Evolutionary conservation across 2,113 vertebrate species (phyloP), one percentile per base, ranked within the genome.

Genomic region (Sylvia atricapilla): DNA sequence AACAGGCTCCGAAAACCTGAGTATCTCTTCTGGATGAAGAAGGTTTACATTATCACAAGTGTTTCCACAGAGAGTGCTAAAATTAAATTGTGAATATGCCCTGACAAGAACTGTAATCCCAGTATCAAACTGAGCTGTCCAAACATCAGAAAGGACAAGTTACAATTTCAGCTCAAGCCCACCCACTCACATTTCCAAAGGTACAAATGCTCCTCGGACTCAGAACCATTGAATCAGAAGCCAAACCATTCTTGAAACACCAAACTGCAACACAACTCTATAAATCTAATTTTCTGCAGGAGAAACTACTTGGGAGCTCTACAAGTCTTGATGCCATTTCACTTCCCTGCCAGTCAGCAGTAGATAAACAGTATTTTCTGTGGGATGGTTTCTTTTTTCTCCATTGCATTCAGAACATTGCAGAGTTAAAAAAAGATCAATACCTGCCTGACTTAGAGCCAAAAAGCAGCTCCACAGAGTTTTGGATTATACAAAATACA

Each of bases 321-420:
- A 33, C 12, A 59, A 60, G 25, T 35, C 33, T 25, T 37, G 7
- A 58, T 25, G 55, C n/a, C 13, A 2, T 19, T 56, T 15, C 8
- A 2, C 25, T 39, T 35, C 30, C 28, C 6, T 2, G 6, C 21
- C 50, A 50, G 24, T 11, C 59, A 50, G 23, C 33, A 1, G 14
- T 0, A 55, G 35, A 58, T 23, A 24, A 81, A 37, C 43, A 43
- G 10, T 0, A 0, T 53, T 82, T 67, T 24, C 37, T 56, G 5
- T 4, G 43, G 28, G n/a, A 27, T 20, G 16, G 14, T 67, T 63
- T 64, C 20, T 59, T 52, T 28, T 11, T 44, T 33, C 27, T 69
- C 46, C 27, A 15, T 23, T 46, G 47, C 27, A 62, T 53, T 60
- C 3, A 5, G 2, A 53, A 53, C 18, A 33, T 39, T 53, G 44